Percentiles rank a stretch among this genome's conserved stretches.
Conservation (phyloP, 2,113 vertebrate species). For the Salvelinus fontinalis region DNA sequence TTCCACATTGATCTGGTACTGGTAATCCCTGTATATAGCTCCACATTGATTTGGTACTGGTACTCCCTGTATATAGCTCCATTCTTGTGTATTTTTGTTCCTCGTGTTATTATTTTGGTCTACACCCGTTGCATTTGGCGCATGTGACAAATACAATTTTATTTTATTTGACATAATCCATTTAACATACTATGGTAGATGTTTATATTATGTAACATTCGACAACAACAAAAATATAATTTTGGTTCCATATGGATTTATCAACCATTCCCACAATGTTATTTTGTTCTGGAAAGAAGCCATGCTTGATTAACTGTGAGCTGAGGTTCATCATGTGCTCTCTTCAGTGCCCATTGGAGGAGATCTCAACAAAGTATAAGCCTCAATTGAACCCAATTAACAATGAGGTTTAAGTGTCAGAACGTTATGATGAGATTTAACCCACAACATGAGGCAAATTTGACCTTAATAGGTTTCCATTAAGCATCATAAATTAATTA, state of each 20-base stretch:
- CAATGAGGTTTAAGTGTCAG: conserved; percentile 61
- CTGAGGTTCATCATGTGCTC: conserved; percentile 61
- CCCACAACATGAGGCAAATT: conserved; percentile 70
- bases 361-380: conserved; percentile 48
- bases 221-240: neutral
- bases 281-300: conserved; percentile 25
- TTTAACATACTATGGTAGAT: neutral
- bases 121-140: too few species aligned
- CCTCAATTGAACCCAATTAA: conserved; percentile 67
- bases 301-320: conserved; percentile 54
- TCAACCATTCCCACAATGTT: neutral
- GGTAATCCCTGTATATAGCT: too few species aligned
- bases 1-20: too few species aligned
- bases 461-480: conserved; percentile 68
- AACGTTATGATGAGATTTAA: conserved; percentile 72
- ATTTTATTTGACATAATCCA: neutral
- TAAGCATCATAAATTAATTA: conserved; percentile 69
- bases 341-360: conserved; percentile 49
- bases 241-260: neutral
- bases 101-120: too few species aligned
- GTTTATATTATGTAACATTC: neutral
- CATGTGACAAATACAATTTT: neutral
- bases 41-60: too few species aligned
- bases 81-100: too few species aligned
- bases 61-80: too few species aligned